A percentile compares a stretch with the other conserved stretches of the same genome.
These are phyloP conservation scores for Ophonus ardosiacus DNA, from an alignment of 2,888 invertebrate species.

Conservation along the genomic window DNA sequence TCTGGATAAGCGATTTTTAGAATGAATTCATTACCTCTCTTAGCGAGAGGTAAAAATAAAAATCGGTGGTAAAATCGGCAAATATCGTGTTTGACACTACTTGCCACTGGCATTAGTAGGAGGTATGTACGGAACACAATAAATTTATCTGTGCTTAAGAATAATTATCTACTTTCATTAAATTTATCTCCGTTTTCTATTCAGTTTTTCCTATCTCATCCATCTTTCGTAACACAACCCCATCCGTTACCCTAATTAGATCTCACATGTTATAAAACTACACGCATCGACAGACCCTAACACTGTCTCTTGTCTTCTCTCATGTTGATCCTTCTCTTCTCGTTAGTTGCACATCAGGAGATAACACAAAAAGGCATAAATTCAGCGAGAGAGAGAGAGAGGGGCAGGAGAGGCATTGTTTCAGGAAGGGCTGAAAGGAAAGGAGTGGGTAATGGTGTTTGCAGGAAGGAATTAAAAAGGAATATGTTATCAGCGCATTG, in stretches of 20 bases:
- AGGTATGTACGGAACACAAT: too few relatives aligned
- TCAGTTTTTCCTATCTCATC: neutral
- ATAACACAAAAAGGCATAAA: neutral
- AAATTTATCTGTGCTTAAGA: neutral
- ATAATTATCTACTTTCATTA: neutral
- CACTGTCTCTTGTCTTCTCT: neutral
- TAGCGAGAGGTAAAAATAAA: too few relatives aligned
- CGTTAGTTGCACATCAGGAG: neutral
- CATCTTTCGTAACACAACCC: neutral
- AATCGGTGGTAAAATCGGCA: too few relatives aligned
- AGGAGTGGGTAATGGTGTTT: neutral
- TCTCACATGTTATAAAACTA: constrained; percentile 24
- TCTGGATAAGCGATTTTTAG: too few relatives aligned
- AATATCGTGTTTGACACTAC: too few relatives aligned
- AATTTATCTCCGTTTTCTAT: neutral
- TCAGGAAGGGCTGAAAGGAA: neutral
- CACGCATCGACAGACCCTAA: constrained; percentile 10
- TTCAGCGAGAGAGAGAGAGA: neutral
- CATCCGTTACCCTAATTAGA: constrained; percentile 13
- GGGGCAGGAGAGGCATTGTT: neutral
- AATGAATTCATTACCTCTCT: too few relatives aligned
- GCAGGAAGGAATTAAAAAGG: neutral
- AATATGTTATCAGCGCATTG: neutral
- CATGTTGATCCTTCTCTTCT: neutral
- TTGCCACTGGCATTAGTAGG: too few relatives aligned